Evolutionary conservation across 2,797 vertebrate genomes (phyloP), one percentile per base, ranked within the genome.

Genomic region (Okamejei kenojei): DNA sequence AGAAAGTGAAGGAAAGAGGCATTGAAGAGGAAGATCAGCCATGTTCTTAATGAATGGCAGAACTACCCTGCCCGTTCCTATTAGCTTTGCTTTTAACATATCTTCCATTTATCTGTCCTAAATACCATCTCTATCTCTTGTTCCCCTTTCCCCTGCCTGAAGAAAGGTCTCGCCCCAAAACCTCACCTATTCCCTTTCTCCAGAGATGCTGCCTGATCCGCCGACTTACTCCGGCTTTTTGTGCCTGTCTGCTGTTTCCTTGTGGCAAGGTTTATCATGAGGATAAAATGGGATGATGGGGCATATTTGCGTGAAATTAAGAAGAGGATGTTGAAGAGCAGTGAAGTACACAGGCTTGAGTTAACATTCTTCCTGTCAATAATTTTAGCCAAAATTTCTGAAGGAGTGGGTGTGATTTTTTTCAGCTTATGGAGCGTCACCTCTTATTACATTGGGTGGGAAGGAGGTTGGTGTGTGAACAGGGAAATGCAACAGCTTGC

Each of bases 401-500:
- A 54, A 17, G 26, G 45, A 84, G 58, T 61, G 23, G 10, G 54
- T 26, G 15, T 65, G 15, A 65, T 35, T 32, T 88, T 84, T 88
- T 74, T 3, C 63, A 88, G n/a, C 63, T 35, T 2, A 19, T 68
- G n/a, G 63, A 35, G n/a, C n/a, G 5, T 88, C 61, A 88, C n/a
- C 84, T 32, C n/a, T 35, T 29, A 88, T 35, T 7, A 6, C 63
- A 21, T 88, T 65, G 17, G 63, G 84, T 88, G 84, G 63, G 61
- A 21, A 68, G 61, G 84, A 88, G n/a, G 63, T 68, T 65, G 84
- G 61, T 68, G 32, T 88, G 84, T 88, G 84, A 88, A 21, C 35
- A 35, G 84, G 82, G 7, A 88, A 88, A 88, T 58, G 80, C 80
- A 82, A 82, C 80, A 82, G 21, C 61, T 35, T 65, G 61, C 84